phyloP scores from a whole-genome alignment of 2,113 vertebrate genomes.

The Antigone vipio region DNA sequence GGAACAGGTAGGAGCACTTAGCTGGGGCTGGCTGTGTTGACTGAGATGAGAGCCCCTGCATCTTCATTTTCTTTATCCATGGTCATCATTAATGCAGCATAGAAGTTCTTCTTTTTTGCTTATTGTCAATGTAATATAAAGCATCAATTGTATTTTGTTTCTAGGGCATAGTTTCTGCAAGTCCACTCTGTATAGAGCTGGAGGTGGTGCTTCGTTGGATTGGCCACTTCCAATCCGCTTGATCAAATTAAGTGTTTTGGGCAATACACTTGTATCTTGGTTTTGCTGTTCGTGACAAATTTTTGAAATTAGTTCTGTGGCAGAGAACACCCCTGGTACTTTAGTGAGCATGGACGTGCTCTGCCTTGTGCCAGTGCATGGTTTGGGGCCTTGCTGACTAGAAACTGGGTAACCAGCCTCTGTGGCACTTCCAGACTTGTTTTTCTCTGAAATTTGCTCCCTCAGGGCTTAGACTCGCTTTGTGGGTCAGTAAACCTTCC shows the following conservation, averaged over 20 bases:
- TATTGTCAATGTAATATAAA: not conserved
- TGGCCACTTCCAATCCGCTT: not conserved
- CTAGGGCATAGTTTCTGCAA: not conserved
- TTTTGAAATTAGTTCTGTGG: not conserved
- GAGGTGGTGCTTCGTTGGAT: not conserved
- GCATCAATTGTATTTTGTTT: not conserved
- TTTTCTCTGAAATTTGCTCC: not conserved
- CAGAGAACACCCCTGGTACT: not conserved
- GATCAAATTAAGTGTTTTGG: not conserved
- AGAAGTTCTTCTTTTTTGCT: not conserved
- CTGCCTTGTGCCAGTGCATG: rapidly evolving
- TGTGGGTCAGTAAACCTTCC: not conserved
- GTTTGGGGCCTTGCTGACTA: not conserved
- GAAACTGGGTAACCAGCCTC: not conserved
- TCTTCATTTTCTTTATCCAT: not conserved
- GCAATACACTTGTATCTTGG: not conserved
- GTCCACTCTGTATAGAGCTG: not conserved
- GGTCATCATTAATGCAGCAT: not conserved
- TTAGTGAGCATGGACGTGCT: not conserved
- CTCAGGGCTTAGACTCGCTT: not conserved
- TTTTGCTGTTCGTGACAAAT: not conserved
- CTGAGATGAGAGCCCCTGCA: not conserved
- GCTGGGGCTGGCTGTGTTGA: not conserved
- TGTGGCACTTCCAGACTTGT: not conserved
- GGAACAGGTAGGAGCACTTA: not conserved